A percentile compares a stretch with the other conserved stretches of the same genome.
Conservation (phyloP, 1,140 invertebrate genomes). For the Brachionus rubens region DNA sequence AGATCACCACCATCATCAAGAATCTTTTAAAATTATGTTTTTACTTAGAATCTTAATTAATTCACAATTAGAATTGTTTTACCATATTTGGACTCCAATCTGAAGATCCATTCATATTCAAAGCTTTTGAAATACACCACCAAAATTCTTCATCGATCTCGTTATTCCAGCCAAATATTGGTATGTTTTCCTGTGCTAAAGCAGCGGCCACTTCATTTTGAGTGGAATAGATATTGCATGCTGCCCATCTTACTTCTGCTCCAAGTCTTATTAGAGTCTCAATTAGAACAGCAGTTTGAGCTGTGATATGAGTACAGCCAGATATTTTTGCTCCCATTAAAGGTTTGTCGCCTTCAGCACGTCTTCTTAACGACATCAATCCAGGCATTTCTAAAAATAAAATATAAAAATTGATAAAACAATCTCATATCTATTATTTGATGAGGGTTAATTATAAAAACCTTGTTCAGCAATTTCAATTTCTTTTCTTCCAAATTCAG, state of each 20-base stretch:
- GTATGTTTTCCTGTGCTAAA: slow-evolving; percentile 78
- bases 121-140: slow-evolving; percentile 95
- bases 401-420: no score
- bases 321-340: slow-evolving; percentile 91
- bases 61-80: no score
- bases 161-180: slow-evolving; percentile 90
- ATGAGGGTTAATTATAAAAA: no score
- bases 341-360: slow-evolving; percentile 63
- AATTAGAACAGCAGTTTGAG: slow-evolving; percentile 91
- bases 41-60: no score
- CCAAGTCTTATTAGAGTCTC: slow-evolving; percentile 85
- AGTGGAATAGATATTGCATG: slow-evolving; percentile 97
- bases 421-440: background rate
- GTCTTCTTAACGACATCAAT: slow-evolving; percentile 78
- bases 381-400: slow-evolving; percentile 85
- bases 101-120: slow-evolving; percentile 68
- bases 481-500: slow-evolving; percentile 86
- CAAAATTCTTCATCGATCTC: slow-evolving; percentile 96
- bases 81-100: slow-evolving; percentile 91
- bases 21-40: slow-evolving; percentile 67
- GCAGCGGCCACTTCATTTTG: slow-evolving; percentile 98
- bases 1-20: slow-evolving; percentile 95
- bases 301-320: slow-evolving; percentile 95
- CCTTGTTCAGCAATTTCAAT: slow-evolving; percentile 97
- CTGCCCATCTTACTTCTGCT: slow-evolving; percentile 85